Percentiles rank a stretch among this genome's conserved stretches.
Evolutionary conservation across 2,888 invertebrate genomes (phyloP).

Genomic region (Acanthoscelides obtectus): DNA sequence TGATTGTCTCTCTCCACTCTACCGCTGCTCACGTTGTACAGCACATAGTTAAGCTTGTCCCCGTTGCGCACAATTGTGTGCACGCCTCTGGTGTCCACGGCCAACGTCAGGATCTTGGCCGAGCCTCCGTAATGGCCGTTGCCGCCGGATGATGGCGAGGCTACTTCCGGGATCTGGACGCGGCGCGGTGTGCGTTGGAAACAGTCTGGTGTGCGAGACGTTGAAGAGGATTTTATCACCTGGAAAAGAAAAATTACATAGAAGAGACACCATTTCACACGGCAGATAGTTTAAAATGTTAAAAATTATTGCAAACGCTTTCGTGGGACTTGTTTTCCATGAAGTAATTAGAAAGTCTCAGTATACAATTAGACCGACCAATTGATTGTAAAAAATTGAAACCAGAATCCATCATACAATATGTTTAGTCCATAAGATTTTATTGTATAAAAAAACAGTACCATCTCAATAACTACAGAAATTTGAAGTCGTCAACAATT

Average conservation of each 20-base stretch:
- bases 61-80: slow-evolving; percentile 80
- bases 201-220: slow-evolving; percentile 86
- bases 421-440: no score
- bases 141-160: slow-evolving; percentile 36
- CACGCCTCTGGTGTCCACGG: slow-evolving; percentile 77
- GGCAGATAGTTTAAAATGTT: no score
- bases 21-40: slow-evolving; percentile 87
- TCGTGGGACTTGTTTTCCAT: no score
- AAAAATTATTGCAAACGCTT: no score
- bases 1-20: slow-evolving; percentile 87
- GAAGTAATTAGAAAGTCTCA: no score
- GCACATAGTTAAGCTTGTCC: slow-evolving; percentile 76
- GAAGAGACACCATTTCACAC: neutral
- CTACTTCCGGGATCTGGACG: slow-evolving; percentile 59
- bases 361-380: no score
- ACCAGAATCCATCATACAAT: no score
- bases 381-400: no score
- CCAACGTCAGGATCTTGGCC: slow-evolving; percentile 45
- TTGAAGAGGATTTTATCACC: slow-evolving; percentile 71
- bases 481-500: no score
- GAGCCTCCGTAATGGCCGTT: neutral
- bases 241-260: slow-evolving; percentile 27
- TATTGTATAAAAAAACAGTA: no score
- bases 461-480: no score
- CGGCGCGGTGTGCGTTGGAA: slow-evolving; percentile 85